Evolutionary conservation across 1,140 invertebrate genomes (phyloP).

Genomic region (Alviniconcha marisindica): DNA sequence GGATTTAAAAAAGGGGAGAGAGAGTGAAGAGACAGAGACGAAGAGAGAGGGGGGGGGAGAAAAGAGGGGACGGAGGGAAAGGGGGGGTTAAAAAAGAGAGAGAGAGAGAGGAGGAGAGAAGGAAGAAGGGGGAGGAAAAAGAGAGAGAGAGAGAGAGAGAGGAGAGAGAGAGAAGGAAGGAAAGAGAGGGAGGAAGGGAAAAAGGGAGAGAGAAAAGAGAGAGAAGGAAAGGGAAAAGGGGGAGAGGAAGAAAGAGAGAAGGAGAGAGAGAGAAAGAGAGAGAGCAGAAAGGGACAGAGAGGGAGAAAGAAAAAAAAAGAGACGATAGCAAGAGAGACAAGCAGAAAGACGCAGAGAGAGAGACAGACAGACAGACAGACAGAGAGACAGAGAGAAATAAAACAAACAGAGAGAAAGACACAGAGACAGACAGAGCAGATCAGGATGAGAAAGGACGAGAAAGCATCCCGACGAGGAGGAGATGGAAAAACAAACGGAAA

Average conservation of each 20-base stretch:
- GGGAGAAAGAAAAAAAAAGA: background rate
- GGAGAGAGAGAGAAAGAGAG: background rate
- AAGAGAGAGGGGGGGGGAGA: background rate
- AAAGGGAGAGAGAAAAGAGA: background rate
- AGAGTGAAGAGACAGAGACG: constrained; percentile 10
- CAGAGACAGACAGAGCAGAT: background rate
- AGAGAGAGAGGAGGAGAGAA: background rate
- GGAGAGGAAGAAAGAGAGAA: background rate
- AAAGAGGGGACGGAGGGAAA: background rate
- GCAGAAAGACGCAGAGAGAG: background rate
- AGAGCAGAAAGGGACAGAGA: background rate
- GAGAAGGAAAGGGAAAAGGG: background rate
- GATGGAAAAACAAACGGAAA: background rate
- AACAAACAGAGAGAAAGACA: background rate
- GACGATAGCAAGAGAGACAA: background rate
- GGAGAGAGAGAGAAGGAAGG: background rate
- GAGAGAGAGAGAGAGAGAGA: background rate
- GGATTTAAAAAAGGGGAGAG: background rate
- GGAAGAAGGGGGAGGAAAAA: background rate
- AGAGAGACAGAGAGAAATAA: background rate
- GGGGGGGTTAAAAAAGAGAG: background rate
- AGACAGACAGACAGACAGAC: background rate
- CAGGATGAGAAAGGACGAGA: background rate
- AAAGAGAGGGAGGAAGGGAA: background rate
- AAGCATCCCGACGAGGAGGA: too few relatives aligned